Base-by-base conservation (phyloP, 2,113 vertebrate species). In the Charina bottae region DNA sequence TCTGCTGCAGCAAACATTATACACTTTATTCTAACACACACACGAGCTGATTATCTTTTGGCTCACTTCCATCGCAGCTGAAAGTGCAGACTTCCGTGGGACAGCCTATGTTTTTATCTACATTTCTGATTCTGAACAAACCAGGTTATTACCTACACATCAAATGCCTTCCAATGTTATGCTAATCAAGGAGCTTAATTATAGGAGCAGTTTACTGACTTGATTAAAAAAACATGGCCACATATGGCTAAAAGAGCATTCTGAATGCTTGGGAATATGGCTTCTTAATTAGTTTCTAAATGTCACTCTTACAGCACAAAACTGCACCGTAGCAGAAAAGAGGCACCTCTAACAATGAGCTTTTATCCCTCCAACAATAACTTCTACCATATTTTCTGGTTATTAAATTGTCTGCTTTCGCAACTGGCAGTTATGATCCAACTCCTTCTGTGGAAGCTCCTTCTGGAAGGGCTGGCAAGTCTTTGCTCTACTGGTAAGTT, bases 231-330 rank as follows among this genome's bases (percentile, higher is more conserved):
- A 92, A 59, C 62, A 83, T 83, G 64, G 85, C 90, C 90, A 59
- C 90, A 83, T 88, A 92, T 24, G 55, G 90, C 64, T 92, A 78
- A 59, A 88, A 83, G 85, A 92, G 64, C 64, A 92, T 88, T 15
- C 55, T 84, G 37, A 49, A 37, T 91, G 85, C 33, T 87, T n/a
- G 24, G 53, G 59, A 55, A 60, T n/a, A 19, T 6, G n/a, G 53
- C 59, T 92, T 59, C 62, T 88, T 92, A 83, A 88, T 88, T 88
- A 46, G 64, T 88, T 92, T 92, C 46, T 59, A 91, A 91, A 87
- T 88, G 90, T 59, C 90, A 92, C 37, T 53, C 62, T 68, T 49
- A 87, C 54, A 46, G 56, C 17, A 46, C 64, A 83, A 83, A 88
- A 92, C 54, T 58, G 21, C 49, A 59, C n/a, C 33, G 24, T 6